Evolutionary conservation across 2,113 vertebrate genomes (phyloP), one percentile per base, ranked within the genome.

Genomic region (Sander lucioperca): DNA sequence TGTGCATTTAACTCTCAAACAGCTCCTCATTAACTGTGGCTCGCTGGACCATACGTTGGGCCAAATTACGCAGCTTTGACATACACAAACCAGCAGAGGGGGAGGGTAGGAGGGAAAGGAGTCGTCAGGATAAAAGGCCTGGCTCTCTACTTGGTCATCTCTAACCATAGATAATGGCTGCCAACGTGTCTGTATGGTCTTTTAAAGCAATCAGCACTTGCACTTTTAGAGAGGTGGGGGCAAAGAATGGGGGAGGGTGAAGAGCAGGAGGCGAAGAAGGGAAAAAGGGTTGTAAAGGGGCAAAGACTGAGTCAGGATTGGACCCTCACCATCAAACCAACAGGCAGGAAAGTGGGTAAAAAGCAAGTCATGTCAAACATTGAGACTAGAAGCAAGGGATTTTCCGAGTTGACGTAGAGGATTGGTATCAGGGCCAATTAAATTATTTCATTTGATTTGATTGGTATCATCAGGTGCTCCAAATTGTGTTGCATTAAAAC

Each of bases 1-100:
- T 91, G 87, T 93, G 93, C 90, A 72, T 93, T 94, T 93, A 92
- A 91, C 88, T 93, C 91, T 86, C 89, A 93, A 93, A 93, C 90
- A 92, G 89, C 71, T 84, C 82, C 93, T 93, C 90, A 94, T 94
- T 94, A 93, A 93, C 88, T 91, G 86, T 78, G 88, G 89, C 87
- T 91, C 71, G 64, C 91, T 90, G 91, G 92, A 93, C 92, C 89
- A 94, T 92, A 94, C 90, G 78, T 92, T 94, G 90, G 89, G 86
- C 92, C 91, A 94, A 93, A 93, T 93, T 90, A 91, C 86, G 68
- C 80, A 77, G 79, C 85, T 91, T 89, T 93, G 91, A 94, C 93
- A 94, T 91, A 94, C 90, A 93, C 92, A 93, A 91, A 93, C 89
- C 93, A 93, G 90, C 88, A 50, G 87, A 88, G 74, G 86, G 39